phyloP scores from a whole-genome alignment of 1,140 invertebrate genomes.

The Atta colombica region DNA sequence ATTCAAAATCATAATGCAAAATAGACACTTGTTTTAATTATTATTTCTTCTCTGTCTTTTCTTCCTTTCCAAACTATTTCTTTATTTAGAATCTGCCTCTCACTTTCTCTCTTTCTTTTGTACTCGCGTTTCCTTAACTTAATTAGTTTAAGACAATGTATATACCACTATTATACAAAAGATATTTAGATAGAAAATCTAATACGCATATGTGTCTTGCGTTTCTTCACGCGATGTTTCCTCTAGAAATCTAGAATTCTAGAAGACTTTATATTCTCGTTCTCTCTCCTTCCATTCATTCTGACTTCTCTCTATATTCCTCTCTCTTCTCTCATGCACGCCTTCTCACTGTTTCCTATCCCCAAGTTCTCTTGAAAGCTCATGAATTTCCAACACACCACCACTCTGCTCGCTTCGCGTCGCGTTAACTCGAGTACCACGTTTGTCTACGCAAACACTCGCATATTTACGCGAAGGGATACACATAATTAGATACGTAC shows the following conservation, averaged over 20 bases:
- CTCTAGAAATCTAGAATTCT: conserved; percentile 26
- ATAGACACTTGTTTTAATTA: conserved; percentile 23
- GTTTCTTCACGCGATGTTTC: conserved; percentile 29
- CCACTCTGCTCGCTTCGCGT: conserved; percentile 49
- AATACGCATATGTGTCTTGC: conserved; percentile 24
- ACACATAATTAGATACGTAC: conserved; percentile 63
- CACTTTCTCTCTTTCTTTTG: conserved; percentile 3
- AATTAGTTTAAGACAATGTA: conserved; percentile 36
- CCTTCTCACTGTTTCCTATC: conserved; percentile 57
- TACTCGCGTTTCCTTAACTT: conserved; percentile 8
- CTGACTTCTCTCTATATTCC: not conserved
- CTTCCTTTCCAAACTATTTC: not conserved
- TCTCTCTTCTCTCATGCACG: not conserved
- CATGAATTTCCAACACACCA: conserved; percentile 79
- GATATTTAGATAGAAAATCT: not conserved
- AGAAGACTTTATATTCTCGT: not conserved
- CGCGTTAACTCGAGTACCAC: conserved; percentile 51
- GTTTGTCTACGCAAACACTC: conserved; percentile 51
- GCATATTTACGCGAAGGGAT: conserved; percentile 65
- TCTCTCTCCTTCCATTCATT: conserved; percentile 1
- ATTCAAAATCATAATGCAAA: conserved; percentile 6
- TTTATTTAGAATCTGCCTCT: not conserved
- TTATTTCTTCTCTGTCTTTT: conserved; percentile 9
- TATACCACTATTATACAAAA: not conserved
- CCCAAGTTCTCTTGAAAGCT: conserved; percentile 68